Percentiles rank a stretch among this genome's conserved stretches.
Conservation (phyloP, 2,888 invertebrate genomes). For the Himalopsyche anomala region DNA sequence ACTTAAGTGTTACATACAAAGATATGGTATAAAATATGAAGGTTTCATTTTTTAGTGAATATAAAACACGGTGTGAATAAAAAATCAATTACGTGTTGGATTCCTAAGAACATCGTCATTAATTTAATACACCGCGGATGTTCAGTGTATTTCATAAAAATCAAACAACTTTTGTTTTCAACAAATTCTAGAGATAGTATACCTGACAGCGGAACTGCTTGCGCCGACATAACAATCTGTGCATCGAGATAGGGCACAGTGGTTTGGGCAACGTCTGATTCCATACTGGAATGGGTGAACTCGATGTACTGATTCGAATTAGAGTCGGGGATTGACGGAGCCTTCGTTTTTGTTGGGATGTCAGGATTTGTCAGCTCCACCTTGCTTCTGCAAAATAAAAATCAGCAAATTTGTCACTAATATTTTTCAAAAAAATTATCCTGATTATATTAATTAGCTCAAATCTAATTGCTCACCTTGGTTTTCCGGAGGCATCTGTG, state of each 20-base stretch:
- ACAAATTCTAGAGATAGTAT: neutral
- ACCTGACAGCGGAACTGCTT: slow-evolving; percentile 80
- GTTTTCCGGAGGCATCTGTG: slow-evolving; percentile 81
- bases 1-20: too few species aligned
- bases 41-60: too few species aligned
- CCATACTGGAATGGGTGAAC: slow-evolving; percentile 83
- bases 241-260: slow-evolving; percentile 90
- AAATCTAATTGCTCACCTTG: slow-evolving; percentile 74
- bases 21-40: too few species aligned
- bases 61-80: too few species aligned
- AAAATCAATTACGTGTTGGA: too few species aligned
- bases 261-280: slow-evolving; percentile 87
- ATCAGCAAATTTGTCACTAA: too few species aligned
- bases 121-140: too few species aligned
- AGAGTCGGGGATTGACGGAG: slow-evolving; percentile 78
- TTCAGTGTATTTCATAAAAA: too few species aligned
- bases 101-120: too few species aligned
- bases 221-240: slow-evolving; percentile 82
- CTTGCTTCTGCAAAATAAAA: slow-evolving; percentile 73
- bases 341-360: slow-evolving; percentile 78
- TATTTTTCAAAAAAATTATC: too few species aligned
- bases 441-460: too few species aligned
- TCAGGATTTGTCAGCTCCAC: slow-evolving; percentile 80
- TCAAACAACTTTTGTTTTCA: too few species aligned
- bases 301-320: slow-evolving; percentile 82